Evolutionary conservation across 2,888 invertebrate genomes (phyloP).

Genomic region (Anodontia alba): DNA sequence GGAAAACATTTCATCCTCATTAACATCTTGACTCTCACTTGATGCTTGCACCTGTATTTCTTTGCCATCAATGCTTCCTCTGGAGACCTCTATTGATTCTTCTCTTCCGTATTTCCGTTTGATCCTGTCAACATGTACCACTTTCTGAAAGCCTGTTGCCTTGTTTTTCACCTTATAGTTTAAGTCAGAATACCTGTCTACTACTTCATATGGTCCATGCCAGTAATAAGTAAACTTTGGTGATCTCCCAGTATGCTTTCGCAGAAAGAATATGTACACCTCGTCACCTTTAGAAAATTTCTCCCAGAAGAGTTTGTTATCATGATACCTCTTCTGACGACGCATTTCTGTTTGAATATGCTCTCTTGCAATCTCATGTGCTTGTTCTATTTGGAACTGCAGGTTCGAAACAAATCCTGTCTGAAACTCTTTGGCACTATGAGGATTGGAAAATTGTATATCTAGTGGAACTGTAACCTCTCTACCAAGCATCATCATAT

Average conservation of each 20-base stretch:
- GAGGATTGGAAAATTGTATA: slow-evolving; percentile 5
- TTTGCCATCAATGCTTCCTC: neutral
- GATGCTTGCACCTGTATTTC: neutral
- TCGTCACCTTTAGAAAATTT: slow-evolving; percentile 1
- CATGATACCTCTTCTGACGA: too few relatives aligned
- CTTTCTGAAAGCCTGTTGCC: slow-evolving; percentile 4
- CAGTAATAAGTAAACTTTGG: neutral
- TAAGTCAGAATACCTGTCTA: neutral
- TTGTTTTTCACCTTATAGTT: slow-evolving; percentile 3
- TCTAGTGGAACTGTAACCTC: neutral
- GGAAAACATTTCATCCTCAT: neutral
- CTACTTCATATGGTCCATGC: slow-evolving; percentile 6
- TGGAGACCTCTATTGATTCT: neutral
- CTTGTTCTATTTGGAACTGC: neutral
- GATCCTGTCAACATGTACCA: slow-evolving; percentile 8
- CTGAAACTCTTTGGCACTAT: neutral
- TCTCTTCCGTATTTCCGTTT: neutral
- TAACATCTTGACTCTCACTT: too few relatives aligned
- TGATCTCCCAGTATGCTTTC: neutral
- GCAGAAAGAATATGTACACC: neutral
- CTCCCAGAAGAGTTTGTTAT: too few relatives aligned
- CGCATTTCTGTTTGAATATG: too few relatives aligned
- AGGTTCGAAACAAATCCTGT: neutral
- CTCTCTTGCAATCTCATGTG: neutral
- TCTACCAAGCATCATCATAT: too few relatives aligned